Evolutionary conservation across 2,797 vertebrate genomes (phyloP).

Genomic region (Garrulus glandarius): DNA sequence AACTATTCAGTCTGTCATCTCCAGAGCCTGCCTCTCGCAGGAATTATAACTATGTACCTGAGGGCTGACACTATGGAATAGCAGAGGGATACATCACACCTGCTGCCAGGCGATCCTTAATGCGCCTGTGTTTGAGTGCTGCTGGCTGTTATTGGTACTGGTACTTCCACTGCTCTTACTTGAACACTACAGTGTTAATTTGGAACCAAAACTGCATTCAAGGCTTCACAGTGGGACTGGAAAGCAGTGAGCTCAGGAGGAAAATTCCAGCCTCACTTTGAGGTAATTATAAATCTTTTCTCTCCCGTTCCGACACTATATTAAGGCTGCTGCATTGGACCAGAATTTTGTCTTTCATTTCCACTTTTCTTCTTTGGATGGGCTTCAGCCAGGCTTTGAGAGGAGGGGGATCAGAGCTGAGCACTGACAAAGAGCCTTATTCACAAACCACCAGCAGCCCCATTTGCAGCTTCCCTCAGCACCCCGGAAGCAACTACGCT

Average conservation of each 20-base stretch:
- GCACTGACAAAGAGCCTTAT: conserved; percentile 38
- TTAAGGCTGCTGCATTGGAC: not conserved
- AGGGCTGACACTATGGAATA: not conserved
- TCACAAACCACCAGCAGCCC: not conserved
- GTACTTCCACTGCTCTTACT: not conserved
- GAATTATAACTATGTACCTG: conserved; percentile 16
- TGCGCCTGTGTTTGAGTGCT: not conserved
- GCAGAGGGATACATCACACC: conserved; percentile 16
- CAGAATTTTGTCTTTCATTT: conserved; percentile 9
- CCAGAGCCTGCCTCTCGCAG: not conserved
- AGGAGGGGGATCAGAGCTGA: not conserved
- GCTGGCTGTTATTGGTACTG: not conserved
- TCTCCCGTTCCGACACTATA: not conserved
- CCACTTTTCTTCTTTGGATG: not conserved
- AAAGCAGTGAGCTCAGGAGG: not conserved
- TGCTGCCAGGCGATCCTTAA: not conserved
- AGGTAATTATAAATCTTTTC: not conserved
- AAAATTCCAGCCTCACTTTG: not conserved
- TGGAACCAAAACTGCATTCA: not conserved
- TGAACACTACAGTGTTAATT: not conserved
- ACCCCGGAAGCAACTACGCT: not conserved
- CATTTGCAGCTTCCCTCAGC: not conserved
- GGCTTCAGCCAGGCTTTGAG: not conserved
- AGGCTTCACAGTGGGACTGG: not conserved
- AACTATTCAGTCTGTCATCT: conserved; percentile 35